Evolutionary conservation across 2,888 invertebrate species (phyloP).

Genomic region (Pteria penguin): DNA sequence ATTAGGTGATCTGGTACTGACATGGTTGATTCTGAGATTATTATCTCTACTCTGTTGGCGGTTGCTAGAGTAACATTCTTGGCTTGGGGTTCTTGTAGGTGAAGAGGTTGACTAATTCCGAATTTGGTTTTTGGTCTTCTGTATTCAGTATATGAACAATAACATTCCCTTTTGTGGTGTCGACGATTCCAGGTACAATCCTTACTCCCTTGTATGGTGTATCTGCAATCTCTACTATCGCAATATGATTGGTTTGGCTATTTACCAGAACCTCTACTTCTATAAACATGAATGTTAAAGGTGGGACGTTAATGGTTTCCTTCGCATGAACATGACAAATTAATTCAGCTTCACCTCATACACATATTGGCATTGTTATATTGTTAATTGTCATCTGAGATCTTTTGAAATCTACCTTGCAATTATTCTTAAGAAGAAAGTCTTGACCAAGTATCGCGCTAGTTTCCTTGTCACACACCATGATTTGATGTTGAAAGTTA

Average conservation of each 20-base stretch:
- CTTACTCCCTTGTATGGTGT: not conserved
- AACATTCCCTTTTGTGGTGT: not conserved
- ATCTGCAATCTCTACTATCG: not conserved
- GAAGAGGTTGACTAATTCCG: not conserved
- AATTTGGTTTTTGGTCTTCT: not conserved
- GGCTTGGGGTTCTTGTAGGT: not conserved
- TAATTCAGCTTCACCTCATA: not conserved
- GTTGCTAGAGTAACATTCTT: not conserved
- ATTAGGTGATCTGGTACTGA: constrained; percentile 20
- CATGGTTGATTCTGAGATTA: not conserved
- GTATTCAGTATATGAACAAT: not conserved
- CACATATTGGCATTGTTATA: not conserved
- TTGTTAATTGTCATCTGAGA: not conserved
- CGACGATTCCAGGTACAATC: not conserved
- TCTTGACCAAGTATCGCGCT: constrained; percentile 12
- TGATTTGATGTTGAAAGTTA: not conserved
- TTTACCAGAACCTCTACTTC: not conserved
- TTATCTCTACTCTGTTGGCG: not conserved
- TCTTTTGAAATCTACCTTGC: constrained; percentile 1
- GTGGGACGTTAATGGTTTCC: not conserved
- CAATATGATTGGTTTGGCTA: not conserved
- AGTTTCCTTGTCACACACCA: not conserved
- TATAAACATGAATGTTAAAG: not conserved
- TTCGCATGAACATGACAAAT: not conserved
- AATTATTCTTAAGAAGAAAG: not conserved